Conservation (phyloP, 1,140 invertebrate genomes). For the Daktulosphaira vitifoliae region DNA sequence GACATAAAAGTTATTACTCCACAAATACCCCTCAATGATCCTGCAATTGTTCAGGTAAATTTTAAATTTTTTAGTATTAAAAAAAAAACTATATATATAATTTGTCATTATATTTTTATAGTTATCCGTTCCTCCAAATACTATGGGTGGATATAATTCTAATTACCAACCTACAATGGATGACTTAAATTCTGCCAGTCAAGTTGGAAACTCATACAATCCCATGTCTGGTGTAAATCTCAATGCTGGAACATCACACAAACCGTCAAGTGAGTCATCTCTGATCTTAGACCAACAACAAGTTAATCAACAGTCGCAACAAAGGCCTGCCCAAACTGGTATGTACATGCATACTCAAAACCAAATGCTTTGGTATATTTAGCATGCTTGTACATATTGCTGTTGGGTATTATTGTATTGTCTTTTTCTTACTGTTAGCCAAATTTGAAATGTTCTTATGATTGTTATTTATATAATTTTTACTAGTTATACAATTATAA, state of each 20-base stretch:
- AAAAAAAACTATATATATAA: neutral
- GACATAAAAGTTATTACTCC: conserved; percentile 88
- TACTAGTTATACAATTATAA: too few species aligned
- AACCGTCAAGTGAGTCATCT: conserved; percentile 28
- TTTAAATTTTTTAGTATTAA: neutral
- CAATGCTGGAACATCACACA: conserved; percentile 31
- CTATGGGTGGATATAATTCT: conserved; percentile 14
- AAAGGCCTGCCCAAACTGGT: conserved; percentile 27
- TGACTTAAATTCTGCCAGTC: conserved; percentile 9
- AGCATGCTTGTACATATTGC: conserved; percentile 33
- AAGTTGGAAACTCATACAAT: conserved; percentile 30
- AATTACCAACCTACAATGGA: conserved; percentile 23
- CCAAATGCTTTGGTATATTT: conserved; percentile 29
- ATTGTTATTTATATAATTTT: too few species aligned
- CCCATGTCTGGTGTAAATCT: conserved; percentile 31
- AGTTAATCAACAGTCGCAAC: conserved; percentile 27
- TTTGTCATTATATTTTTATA: conserved; percentile 39
- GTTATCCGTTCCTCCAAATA: conserved; percentile 61
- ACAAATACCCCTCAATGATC: conserved; percentile 62
- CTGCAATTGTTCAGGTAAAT: conserved; percentile 80
- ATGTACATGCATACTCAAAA: conserved; percentile 29
- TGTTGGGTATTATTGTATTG: conserved; percentile 16
- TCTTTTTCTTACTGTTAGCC: too few species aligned
- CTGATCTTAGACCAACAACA: conserved; percentile 25
- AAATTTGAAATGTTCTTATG: too few species aligned